Conservation (phyloP, 2,888 invertebrate species). For the Chrysolina oricalcia region DNA sequence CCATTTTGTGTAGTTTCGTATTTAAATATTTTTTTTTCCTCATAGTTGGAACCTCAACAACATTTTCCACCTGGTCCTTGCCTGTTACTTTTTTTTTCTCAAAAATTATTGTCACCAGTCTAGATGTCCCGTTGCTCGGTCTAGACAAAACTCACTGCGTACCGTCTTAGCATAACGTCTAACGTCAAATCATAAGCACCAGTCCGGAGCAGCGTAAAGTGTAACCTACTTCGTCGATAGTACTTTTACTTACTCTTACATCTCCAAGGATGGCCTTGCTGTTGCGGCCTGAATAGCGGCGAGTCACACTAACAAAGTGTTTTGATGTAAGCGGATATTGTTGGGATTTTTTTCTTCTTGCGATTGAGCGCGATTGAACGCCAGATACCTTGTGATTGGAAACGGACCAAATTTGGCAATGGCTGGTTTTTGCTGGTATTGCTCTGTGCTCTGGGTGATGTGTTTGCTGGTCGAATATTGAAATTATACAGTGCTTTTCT, state of each 20-base stretch:
- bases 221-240: slow-evolving; percentile 59
- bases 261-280: slow-evolving; percentile 62
- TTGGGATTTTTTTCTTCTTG: neutral
- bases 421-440: neutral
- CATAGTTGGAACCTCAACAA: no score
- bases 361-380: slow-evolving; percentile 22
- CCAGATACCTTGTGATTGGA: slow-evolving; percentile 6
- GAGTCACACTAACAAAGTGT: slow-evolving; percentile 45
- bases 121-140: neutral
- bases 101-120: no score
- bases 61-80: no score
- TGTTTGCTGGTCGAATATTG: neutral
- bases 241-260: slow-evolving; percentile 61
- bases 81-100: no score
- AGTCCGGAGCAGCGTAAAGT: slow-evolving; percentile 48
- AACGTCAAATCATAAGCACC: slow-evolving; percentile 1
- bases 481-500: no score
- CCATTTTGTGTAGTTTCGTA: no score
- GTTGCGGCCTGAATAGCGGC: slow-evolving; percentile 60
- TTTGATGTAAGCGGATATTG: slow-evolving; percentile 30
- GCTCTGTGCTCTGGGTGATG: no score
- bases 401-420: slow-evolving; percentile 20
- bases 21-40: no score
- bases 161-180: neutral
- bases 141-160: neutral